phyloP scores from a whole-genome alignment of 2,113 vertebrate species.

The Chlorodrepanis virens region DNA sequence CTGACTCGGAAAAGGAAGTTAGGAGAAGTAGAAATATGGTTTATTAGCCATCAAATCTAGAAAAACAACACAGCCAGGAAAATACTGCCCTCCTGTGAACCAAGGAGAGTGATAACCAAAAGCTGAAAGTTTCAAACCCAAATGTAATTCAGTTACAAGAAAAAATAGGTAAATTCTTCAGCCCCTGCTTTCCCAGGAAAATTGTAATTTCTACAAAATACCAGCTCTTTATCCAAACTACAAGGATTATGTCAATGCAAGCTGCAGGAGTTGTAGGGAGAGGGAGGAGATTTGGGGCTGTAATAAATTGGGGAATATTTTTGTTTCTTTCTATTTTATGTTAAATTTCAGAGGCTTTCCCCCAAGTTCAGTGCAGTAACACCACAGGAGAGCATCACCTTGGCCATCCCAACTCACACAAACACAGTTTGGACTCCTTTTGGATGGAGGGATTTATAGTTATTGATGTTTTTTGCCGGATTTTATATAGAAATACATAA shows the following conservation, averaged over 20 bases:
- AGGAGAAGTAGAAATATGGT: neutral
- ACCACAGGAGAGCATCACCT: rapidly evolving
- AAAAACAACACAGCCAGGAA: neutral
- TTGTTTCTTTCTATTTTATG: neutral
- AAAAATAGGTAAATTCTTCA: neutral
- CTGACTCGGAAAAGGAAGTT: neutral
- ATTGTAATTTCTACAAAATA: neutral
- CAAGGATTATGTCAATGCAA: too few species aligned
- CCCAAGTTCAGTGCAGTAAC: neutral
- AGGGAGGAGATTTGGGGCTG: neutral
- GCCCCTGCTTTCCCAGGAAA: neutral
- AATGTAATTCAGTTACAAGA: neutral
- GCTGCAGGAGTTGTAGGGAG: neutral
- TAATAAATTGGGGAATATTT: neutral
- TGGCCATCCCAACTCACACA: neutral
- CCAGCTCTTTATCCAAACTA: neutral
- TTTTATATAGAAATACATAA: neutral
- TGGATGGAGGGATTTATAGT: neutral
- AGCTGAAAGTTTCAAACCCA: neutral
- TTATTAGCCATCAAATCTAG: neutral
- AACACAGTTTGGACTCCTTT: neutral
- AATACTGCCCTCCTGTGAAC: neutral
- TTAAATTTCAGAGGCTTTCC: neutral
- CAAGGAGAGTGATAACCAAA: neutral
- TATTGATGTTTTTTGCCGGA: neutral